Evolutionary conservation across 2,888 invertebrate genomes (phyloP).

Genomic region (Siphlonurus alternatus): DNA sequence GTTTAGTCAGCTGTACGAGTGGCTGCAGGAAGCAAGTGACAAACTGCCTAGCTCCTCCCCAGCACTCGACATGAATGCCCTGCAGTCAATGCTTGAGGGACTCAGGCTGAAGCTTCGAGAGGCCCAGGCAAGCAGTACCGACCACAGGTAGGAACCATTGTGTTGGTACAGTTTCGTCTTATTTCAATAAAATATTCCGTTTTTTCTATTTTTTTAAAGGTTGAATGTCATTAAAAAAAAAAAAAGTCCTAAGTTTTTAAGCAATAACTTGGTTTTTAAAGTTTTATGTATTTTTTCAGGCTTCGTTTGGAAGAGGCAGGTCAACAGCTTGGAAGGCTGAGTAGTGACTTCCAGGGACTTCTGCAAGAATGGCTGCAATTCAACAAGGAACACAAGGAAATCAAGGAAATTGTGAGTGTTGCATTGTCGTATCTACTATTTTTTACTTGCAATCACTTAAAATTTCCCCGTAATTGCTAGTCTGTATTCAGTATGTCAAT

Average conservation of each 20-base stretch:
- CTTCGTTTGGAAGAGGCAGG: conserved; percentile 28
- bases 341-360: conserved; percentile 30
- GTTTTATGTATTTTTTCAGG: neutral
- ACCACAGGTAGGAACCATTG: conserved; percentile 10
- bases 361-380: conserved; percentile 20
- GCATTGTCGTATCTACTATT: no score
- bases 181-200: no score
- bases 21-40: conserved; percentile 10
- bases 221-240: no score
- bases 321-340: conserved; percentile 31
- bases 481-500: no score
- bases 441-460: no score
- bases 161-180: no score
- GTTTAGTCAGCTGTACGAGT: conserved; percentile 7
- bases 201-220: neutral
- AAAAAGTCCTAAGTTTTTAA: neutral
- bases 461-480: no score
- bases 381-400: conserved; percentile 2
- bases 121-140: conserved; percentile 9
- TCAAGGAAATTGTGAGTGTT: neutral
- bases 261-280: neutral
- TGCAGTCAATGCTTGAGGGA: conserved; percentile 9
- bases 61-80: neutral
- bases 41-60: conserved; percentile 5
- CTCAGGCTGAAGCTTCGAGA: conserved; percentile 8